Conservation (phyloP, 2,113 vertebrate species). For the Dolichotis patagonum region DNA sequence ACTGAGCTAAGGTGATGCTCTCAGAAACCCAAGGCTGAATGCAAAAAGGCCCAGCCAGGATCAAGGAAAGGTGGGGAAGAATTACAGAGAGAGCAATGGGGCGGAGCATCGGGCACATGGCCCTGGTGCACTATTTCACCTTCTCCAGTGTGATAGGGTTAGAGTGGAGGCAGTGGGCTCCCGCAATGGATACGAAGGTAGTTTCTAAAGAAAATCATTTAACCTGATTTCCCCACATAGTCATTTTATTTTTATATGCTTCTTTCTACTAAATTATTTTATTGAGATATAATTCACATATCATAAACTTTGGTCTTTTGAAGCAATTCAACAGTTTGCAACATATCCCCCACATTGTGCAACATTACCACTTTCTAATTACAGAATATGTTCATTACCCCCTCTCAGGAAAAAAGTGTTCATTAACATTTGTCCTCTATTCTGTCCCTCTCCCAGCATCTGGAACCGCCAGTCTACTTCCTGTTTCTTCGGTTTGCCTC, state of each 20-base stretch:
- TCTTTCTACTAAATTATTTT: neutral
- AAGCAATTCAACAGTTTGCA: neutral
- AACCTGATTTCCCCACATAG: neutral
- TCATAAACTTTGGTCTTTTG: neutral
- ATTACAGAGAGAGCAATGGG: neutral
- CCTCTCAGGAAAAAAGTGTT: neutral
- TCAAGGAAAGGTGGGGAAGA: neutral
- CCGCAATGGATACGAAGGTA: neutral
- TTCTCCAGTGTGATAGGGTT: neutral
- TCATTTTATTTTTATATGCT: neutral
- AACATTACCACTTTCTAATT: neutral
- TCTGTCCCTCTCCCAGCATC: neutral
- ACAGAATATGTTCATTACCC: neutral
- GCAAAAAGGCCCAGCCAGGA: neutral
- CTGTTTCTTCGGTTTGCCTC: neutral
- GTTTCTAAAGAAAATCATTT: conserved; percentile 21
- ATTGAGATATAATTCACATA: neutral
- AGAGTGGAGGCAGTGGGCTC: neutral
- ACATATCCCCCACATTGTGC: neutral
- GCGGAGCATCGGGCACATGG: neutral
- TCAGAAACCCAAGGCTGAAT: neutral
- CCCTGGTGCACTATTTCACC: neutral
- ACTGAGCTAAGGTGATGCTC: neutral
- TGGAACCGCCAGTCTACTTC: neutral
- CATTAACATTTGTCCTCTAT: neutral